These are phyloP conservation scores for Stenodema calcarata DNA, from an alignment of 2,888 invertebrate species.

Conservation along the genomic window DNA sequence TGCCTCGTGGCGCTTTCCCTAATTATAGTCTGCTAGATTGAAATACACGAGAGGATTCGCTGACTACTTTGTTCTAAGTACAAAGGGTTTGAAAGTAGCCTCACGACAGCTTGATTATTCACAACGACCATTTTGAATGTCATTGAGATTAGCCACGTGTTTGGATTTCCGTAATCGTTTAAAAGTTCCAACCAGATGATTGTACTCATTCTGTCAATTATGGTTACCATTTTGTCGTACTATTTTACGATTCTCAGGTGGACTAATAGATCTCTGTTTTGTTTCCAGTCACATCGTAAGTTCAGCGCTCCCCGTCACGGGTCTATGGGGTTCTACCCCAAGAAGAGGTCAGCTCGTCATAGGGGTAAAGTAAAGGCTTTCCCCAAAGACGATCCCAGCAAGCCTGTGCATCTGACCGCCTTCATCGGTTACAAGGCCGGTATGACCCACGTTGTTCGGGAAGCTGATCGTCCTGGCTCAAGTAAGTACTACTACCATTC, in stretches of 20 bases:
- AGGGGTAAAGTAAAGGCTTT: slow-evolving; percentile 99
- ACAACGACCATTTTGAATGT: not conserved
- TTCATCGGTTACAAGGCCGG: slow-evolving; percentile 99
- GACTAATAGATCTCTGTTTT: not conserved
- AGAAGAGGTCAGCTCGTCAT: slow-evolving; percentile 94
- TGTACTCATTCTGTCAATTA: not conserved
- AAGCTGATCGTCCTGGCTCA: slow-evolving; percentile 98
- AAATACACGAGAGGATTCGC: slow-evolving; percentile 7
- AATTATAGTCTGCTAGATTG: slow-evolving; percentile 31
- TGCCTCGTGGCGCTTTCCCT: slow-evolving; percentile 31
- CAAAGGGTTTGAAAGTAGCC: slow-evolving; percentile 45
- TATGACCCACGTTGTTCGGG: slow-evolving; percentile 99
- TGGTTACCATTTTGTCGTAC: no score
- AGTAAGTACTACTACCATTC: slow-evolving; percentile 73
- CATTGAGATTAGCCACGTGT: not conserved
- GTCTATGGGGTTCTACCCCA: slow-evolving; percentile 99
- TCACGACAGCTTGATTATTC: not conserved
- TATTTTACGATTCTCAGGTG: not conserved
- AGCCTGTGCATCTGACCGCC: slow-evolving; percentile 97
- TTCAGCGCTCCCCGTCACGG: slow-evolving; percentile 99
- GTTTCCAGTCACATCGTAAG: slow-evolving; percentile 94
- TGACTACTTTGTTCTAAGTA: slow-evolving; percentile 17
- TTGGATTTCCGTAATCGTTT: no score
- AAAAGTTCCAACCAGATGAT: no score
- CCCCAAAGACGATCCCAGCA: slow-evolving; percentile 95